Evolutionary conservation across 2,797 vertebrate species (phyloP), one percentile per base, ranked within the genome.

Genomic region (Channallabes apus): DNA sequence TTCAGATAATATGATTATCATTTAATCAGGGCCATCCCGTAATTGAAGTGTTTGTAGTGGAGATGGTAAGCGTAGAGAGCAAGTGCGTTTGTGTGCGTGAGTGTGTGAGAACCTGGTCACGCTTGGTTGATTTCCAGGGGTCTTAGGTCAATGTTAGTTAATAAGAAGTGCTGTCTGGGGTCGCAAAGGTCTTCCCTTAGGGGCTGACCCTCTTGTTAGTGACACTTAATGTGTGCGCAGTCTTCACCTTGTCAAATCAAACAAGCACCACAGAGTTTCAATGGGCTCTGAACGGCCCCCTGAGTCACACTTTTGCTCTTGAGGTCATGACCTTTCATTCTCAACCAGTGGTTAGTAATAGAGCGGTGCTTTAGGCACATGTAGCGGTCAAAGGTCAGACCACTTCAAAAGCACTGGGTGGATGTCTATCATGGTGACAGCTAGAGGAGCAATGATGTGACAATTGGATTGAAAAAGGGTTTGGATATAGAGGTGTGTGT

Each of bases 301-400:
- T 93, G 91, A 95, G 96, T 96, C 96, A 95, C 96, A 90, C 96
- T 90, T 96, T 96, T 97, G 96, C 98, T 97, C 98, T 88, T 1
- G 38, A 91, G 97, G 97, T 98, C 96, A 88, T 90, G 96, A 94
- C 97, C 97, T 98, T 97, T 98, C 96, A 96, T 95, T 95, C 89
- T 89, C 85, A 93, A 94, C 96, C 96, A 94, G 95, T 96, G 93
- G 96, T 96, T 94, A 96, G 96, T 95, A 96, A 96, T 95, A 92
- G 95, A 96, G 96, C 95, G 94, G 96, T 96, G 96, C 96, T 98
- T 97, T 96, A 93, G 96, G 95, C 97, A 95, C 97, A 97, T 96
- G 97, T 90, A 85, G 84, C 14, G 88, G 92, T 91, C 91, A 92
- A 91, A 90, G 87, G 86, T 85, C 89, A 90, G 93, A 94, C 91